phyloP scores from a whole-genome alignment of 1,140 invertebrate genomes.

The Drosophila paulistorum region DNA sequence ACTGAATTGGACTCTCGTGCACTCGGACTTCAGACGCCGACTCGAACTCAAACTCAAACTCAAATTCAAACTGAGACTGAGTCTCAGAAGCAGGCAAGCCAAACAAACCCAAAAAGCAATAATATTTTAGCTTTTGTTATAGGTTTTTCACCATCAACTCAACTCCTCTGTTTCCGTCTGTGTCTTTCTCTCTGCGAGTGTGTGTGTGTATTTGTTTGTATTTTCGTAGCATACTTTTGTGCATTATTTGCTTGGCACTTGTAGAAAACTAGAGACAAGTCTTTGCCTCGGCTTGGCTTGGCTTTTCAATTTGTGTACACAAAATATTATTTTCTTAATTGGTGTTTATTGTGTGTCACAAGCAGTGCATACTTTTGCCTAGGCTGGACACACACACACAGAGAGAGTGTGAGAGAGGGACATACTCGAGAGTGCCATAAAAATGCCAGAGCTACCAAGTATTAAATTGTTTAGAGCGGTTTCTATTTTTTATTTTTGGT shows the following conservation, averaged over 20 bases:
- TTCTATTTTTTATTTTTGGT: neutral
- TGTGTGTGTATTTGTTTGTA: slow-evolving; percentile 62
- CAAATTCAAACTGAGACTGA: slow-evolving; percentile 3
- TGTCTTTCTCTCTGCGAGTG: neutral
- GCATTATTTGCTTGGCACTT: slow-evolving; percentile 79
- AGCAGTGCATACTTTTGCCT: slow-evolving; percentile 42
- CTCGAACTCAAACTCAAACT: slow-evolving; percentile 11
- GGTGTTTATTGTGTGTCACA: slow-evolving; percentile 79
- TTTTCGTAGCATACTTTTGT: slow-evolving; percentile 78
- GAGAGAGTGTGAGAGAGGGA: slow-evolving; percentile 9
- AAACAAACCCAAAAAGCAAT: slow-evolving; percentile 63
- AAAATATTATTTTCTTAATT: slow-evolving; percentile 81
- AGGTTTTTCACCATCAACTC: slow-evolving; percentile 52
- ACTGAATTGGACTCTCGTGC: slow-evolving; percentile 20
- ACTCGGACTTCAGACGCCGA: slow-evolving; percentile 10
- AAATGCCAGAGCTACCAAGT: slow-evolving; percentile 69
- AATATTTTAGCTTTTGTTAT: slow-evolving; percentile 80
- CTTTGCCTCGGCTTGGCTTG: slow-evolving; percentile 40
- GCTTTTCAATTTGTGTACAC: slow-evolving; percentile 77
- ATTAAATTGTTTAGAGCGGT: slow-evolving; percentile 51
- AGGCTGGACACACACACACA: slow-evolving; percentile 26
- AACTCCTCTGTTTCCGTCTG: neutral
- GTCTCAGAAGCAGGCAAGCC: slow-evolving; percentile 20
- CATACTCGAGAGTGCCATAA: slow-evolving; percentile 66
- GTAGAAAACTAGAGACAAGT: slow-evolving; percentile 51